Percentiles rank a stretch among this genome's conserved stretches.
These are phyloP conservation scores for Popillia japonica DNA, from an alignment of 1,140 invertebrate species.

Conservation along the genomic window DNA sequence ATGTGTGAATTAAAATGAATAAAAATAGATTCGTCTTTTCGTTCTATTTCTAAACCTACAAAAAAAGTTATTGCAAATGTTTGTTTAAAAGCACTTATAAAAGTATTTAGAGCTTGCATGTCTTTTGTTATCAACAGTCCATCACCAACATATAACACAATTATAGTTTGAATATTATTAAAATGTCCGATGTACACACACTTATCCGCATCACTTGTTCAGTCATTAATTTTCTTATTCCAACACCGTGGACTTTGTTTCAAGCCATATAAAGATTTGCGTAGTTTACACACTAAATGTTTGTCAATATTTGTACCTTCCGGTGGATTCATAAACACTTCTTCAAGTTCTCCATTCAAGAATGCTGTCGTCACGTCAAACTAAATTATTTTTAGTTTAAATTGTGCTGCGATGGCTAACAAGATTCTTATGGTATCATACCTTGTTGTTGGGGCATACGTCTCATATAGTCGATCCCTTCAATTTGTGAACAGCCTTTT, in stretches of 20 bases:
- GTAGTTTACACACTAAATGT: constrained; percentile 38
- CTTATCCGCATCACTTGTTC: not conserved
- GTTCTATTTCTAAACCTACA: constrained; percentile 25
- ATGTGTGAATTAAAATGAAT: not conserved
- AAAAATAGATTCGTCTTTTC: not conserved
- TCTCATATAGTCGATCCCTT: constrained; percentile 53
- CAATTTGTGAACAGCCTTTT: constrained; percentile 51
- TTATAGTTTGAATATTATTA: not conserved
- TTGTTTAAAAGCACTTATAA: constrained; percentile 21
- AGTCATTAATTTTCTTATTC: constrained; percentile 52
- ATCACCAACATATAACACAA: constrained; percentile 31
- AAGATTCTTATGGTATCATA: constrained; percentile 49
- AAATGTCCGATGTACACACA: too few species aligned
- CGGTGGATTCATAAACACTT: too few species aligned
- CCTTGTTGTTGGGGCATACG: constrained; percentile 55
- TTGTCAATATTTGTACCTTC: constrained; percentile 51
- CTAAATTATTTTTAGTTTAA: constrained; percentile 49
- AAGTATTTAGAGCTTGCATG: not conserved
- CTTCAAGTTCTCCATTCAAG: constrained; percentile 50
- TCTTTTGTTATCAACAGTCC: constrained; percentile 19
- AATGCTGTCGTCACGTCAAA: constrained; percentile 54
- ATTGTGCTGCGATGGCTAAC: constrained; percentile 43
- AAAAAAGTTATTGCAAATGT: constrained; percentile 22
- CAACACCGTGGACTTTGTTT: too few species aligned
- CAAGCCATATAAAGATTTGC: constrained; percentile 48